Conservation (phyloP, 2,888 invertebrate species). For the Caenorhabditis wallacei region DNA sequence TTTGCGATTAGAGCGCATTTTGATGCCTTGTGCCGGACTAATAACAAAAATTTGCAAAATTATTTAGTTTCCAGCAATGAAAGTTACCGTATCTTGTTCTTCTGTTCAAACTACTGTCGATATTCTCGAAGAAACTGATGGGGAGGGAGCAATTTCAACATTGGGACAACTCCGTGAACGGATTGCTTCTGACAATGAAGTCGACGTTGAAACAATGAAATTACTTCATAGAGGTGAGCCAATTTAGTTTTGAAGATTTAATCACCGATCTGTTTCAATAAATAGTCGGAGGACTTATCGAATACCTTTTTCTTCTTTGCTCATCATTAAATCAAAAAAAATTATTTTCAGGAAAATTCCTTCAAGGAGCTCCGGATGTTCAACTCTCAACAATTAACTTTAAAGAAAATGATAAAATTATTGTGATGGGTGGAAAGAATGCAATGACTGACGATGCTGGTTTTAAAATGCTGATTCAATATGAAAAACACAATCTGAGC, state of each 20-base stretch:
- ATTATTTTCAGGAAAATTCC: conserved; percentile 76
- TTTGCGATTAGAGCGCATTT: too few relatives aligned
- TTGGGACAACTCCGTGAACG: conserved; percentile 67
- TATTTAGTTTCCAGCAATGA: conserved; percentile 60
- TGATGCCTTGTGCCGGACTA: too few relatives aligned
- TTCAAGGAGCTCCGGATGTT: conserved; percentile 63
- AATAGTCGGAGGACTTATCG: too few relatives aligned
- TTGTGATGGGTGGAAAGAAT: conserved; percentile 77
- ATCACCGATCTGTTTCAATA: too few relatives aligned
- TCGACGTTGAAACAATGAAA: conserved; percentile 69
- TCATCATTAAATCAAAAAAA: too few relatives aligned
- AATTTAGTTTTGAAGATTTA: neutral
- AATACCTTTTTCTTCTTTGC: too few relatives aligned
- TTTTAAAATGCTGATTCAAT: conserved; percentile 72
- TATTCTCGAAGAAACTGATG: conserved; percentile 51
- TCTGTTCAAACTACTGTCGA: conserved; percentile 49
- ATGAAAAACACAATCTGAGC: conserved; percentile 77
- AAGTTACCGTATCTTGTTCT: conserved; percentile 53
- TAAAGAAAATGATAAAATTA: conserved; percentile 78
- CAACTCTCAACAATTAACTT: conserved; percentile 71
- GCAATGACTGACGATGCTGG: conserved; percentile 74
- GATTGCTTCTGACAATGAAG: conserved; percentile 68
- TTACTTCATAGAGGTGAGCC: conserved; percentile 77
- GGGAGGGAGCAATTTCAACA: conserved; percentile 53
- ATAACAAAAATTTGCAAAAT: too few relatives aligned